Evolutionary conservation across 2,888 invertebrate species (phyloP), one percentile per base, ranked within the genome.

Genomic region (Agrenia bidenticulata): DNA sequence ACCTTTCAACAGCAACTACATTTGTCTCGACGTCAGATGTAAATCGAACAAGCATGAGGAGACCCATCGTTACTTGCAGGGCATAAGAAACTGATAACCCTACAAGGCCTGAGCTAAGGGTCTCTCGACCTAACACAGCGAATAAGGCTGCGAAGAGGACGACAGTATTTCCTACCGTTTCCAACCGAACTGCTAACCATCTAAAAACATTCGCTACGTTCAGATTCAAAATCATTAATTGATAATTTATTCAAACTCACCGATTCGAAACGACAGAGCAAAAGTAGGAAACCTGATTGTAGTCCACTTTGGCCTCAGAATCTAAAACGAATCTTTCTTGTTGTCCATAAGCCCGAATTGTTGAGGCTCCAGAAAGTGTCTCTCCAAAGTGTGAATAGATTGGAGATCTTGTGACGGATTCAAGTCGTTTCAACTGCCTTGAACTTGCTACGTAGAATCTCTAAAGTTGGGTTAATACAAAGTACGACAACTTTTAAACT

Each of bases 131-230:
- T 61, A 94, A 81, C 1, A 98, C 95, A 50, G 94, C 92, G 81
- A 98, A 96, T 65, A 98, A 80, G 0, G 96, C 90, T 2, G 98
- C 88, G 80, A 95, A 96, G 79, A 99, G 88, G 73, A 97, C 95
- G 73, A 98, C 93, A 69, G 92, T 83, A 82, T 96, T 98, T 73
- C 97, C 98, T 67, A 98, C 89, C 53, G 81, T 79, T 83, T 99
- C 98, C 67, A 99, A 83, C 41, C 97, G 86, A 39, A 99, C 86
- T 0, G 96, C 94, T 75, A 99, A 82, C 98, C 98, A 98, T 78
- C 94, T 88, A 61, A 69, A 39, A 58, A n/a, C 45, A 51, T 17
- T n/a, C 2, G n/a, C 15, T 7, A 53, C 7, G 7, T 49, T 13
- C 7, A n/a, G 9, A n/a, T 55, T 55, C 27, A 26, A 37, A 55